Conservation (phyloP, 2,113 vertebrate genomes). For the Chionodraco myersi region DNA sequence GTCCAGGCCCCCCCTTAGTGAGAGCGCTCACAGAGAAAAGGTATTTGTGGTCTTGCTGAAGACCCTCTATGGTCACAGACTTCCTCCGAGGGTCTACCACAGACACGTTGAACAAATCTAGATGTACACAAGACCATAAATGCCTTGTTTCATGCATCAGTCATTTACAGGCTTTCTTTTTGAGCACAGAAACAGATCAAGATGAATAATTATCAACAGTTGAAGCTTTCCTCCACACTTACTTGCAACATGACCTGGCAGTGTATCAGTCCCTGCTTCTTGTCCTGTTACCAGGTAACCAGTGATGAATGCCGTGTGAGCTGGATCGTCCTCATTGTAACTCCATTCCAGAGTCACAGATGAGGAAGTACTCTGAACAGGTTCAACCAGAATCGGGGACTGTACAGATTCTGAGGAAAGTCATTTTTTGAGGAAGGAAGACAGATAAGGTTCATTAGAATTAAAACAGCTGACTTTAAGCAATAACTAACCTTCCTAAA, state of each 20-base stretch:
- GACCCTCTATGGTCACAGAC: conserved; percentile 51
- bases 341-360: conserved; percentile 73
- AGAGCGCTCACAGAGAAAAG: conserved; percentile 58
- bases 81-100: conserved; percentile 63
- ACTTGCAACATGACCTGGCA: conserved; percentile 7
- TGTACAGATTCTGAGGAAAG: conserved; percentile 47
- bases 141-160: background rate
- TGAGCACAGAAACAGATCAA: background rate
- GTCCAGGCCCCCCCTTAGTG: conserved; percentile 63
- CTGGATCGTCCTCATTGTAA: conserved; percentile 62
- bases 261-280: background rate
- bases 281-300: conserved; percentile 67
- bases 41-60: conserved; percentile 59
- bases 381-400: conserved; percentile 26
- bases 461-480: background rate
- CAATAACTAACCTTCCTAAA: background rate
- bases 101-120: conserved; percentile 32
- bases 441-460: background rate
- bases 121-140: conserved; percentile 1
- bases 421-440: background rate
- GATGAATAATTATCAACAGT: background rate
- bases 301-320: conserved; percentile 70
- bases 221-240: background rate
- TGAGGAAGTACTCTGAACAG: conserved; percentile 44
- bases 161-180: background rate